These are phyloP conservation scores for Melierax canorus DNA, from an alignment of 2,113 vertebrate genomes.

Conservation along the genomic window DNA sequence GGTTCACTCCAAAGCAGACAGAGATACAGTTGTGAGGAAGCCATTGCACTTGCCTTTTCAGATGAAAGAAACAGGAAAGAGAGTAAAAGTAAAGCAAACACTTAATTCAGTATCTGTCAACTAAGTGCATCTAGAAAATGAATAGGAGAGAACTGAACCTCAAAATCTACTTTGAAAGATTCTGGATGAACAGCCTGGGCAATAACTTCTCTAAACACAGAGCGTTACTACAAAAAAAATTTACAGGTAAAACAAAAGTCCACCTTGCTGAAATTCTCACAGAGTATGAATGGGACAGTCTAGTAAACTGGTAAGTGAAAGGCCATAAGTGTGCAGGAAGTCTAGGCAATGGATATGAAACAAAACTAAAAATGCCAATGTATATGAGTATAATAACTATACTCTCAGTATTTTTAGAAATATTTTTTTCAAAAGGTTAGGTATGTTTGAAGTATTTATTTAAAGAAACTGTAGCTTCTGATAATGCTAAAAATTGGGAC, in stretches of 20 bases:
- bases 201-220: neutral
- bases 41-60: neutral
- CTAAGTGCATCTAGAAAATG: neutral
- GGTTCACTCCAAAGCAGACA: neutral
- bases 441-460: neutral
- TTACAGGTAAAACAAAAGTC: neutral
- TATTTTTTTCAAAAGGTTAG: neutral
- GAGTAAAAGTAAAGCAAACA: neutral
- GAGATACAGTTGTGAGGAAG: neutral
- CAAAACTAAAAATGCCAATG: neutral
- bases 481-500: neutral
- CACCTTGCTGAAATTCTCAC: neutral
- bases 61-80: neutral
- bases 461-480: neutral
- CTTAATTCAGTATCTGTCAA: neutral
- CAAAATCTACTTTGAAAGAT: neutral
- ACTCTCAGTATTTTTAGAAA: neutral
- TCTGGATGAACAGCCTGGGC: neutral
- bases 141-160: neutral
- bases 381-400: neutral
- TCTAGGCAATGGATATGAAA: neutral
- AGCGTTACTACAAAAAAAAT: neutral
- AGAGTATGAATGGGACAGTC: neutral
- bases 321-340: rapidly evolving
- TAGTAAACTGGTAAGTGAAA: neutral